These are phyloP conservation scores for Agriopis marginaria DNA, from an alignment of 2,888 invertebrate genomes.

Conservation along the genomic window DNA sequence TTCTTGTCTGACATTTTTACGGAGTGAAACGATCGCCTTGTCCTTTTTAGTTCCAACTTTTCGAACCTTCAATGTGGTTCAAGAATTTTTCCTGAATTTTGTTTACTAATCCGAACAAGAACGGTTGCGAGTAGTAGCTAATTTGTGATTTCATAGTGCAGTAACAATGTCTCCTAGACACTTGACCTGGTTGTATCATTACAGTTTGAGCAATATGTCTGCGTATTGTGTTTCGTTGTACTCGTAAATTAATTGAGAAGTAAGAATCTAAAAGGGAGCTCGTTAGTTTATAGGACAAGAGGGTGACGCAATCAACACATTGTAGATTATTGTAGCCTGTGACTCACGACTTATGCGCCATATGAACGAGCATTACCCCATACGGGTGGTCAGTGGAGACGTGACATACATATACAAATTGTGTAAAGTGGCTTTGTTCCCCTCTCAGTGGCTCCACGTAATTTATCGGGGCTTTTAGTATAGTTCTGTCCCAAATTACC, in stretches of 20 bases:
- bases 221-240: slow-evolving; percentile 37
- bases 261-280: slow-evolving; percentile 45
- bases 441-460: slow-evolving; percentile 1
- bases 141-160: slow-evolving; percentile 8
- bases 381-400: slow-evolving; percentile 50
- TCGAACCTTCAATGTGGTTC: not conserved
- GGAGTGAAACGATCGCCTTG: slow-evolving; percentile 20
- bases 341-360: slow-evolving; percentile 48
- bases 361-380: slow-evolving; percentile 50
- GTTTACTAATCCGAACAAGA: not conserved
- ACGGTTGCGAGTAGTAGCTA: not conserved
- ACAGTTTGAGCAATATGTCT: slow-evolving; percentile 37
- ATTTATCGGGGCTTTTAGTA: not conserved
- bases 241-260: slow-evolving; percentile 26
- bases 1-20: slow-evolving; percentile 24
- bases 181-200: slow-evolving; percentile 40
- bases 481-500: not conserved
- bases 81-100: not conserved
- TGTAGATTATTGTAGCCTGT: slow-evolving; percentile 43
- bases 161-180: slow-evolving; percentile 8
- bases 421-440: slow-evolving; percentile 34
- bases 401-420: slow-evolving; percentile 50
- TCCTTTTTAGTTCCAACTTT: slow-evolving; percentile 17
- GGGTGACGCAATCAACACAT: slow-evolving; percentile 51
- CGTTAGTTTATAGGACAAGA: slow-evolving; percentile 47